Evolutionary conservation across 2,888 invertebrate species (phyloP), one percentile per base, ranked within the genome.

Genomic region (Ypsolopha sequella): DNA sequence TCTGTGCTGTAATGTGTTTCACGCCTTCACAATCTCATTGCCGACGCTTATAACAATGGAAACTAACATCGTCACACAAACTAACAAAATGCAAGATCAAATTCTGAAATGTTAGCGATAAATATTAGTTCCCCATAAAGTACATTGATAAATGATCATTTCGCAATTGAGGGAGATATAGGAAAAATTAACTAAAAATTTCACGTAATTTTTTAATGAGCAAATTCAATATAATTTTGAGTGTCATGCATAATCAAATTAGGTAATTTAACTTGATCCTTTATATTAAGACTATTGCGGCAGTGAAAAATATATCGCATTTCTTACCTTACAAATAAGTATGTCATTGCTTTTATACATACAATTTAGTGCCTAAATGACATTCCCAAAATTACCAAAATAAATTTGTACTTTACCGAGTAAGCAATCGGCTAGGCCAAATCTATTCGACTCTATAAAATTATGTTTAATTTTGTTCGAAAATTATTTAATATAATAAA

Each of bases 281-380:
- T 55, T 57, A 62, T 60, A 59, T 61, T 73, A 75, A 61, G 63
- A 71, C 70, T 78, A 77, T 68, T 61, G 74, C 75, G 84, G 82
- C 85, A 82, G 80, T 86, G 82, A 75, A 80, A 79, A 80, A 80
- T 78, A 81, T 80, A 80, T 69, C 62, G 62, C 68, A 72, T 63
- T 69, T 70, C 66, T 58, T 24, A 24, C 24, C 68, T 72, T 73
- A 75, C 56, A 56, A 66, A 60, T 62, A 14, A 47, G 13, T 59
- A 60, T 63, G 64, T 63, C 58, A 66, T 60, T 60, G 59, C 63
- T 68, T 60, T 62, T 65, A 70, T 77, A 74, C 71, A 70, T 77
- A 74, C 71, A 76, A 73, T 76, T 74, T 66, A 66, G 66, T 65
- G 64, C 65, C 63, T 59, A 60, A 52, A 64, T 61, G 62, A 65